Conservation (phyloP, 2,888 invertebrate genomes). For the Archips xylosteana region DNA sequence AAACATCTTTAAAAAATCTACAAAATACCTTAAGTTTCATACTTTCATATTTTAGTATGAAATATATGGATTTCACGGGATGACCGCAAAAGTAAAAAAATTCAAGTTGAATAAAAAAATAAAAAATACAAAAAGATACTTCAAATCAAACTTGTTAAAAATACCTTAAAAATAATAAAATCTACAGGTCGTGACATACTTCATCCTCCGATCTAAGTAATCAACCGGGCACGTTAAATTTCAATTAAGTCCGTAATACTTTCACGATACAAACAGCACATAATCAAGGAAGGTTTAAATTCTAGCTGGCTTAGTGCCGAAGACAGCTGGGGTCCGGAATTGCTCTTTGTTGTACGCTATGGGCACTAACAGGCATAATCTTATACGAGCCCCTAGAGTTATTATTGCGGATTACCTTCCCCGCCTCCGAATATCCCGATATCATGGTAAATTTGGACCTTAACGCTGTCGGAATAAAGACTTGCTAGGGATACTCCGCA, state of each 20-base stretch:
- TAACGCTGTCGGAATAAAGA: slow-evolving; percentile 19
- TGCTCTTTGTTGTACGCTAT: slow-evolving; percentile 27
- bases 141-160: no score
- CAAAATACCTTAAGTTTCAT: no score
- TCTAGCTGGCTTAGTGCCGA: slow-evolving; percentile 21
- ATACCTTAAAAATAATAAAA: no score
- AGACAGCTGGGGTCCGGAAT: slow-evolving; percentile 24
- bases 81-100: no score
- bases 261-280: slow-evolving; percentile 9
- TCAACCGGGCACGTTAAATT: neutral
- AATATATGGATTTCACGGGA: no score
- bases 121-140: no score
- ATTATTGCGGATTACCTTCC: slow-evolving; percentile 40
- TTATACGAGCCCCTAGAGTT: slow-evolving; percentile 34
- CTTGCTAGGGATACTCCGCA: neutral
- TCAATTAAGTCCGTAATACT: slow-evolving; percentile 14
- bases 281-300: slow-evolving; percentile 26
- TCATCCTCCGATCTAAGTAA: neutral
- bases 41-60: no score
- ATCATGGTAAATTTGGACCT: slow-evolving; percentile 28
- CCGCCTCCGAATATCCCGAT: slow-evolving; percentile 22
- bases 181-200: neutral
- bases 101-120: no score
- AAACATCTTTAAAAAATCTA: no score
- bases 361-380: slow-evolving; percentile 38